phyloP scores from a whole-genome alignment of 2,113 vertebrate species.

The Athene cunicularia region DNA sequence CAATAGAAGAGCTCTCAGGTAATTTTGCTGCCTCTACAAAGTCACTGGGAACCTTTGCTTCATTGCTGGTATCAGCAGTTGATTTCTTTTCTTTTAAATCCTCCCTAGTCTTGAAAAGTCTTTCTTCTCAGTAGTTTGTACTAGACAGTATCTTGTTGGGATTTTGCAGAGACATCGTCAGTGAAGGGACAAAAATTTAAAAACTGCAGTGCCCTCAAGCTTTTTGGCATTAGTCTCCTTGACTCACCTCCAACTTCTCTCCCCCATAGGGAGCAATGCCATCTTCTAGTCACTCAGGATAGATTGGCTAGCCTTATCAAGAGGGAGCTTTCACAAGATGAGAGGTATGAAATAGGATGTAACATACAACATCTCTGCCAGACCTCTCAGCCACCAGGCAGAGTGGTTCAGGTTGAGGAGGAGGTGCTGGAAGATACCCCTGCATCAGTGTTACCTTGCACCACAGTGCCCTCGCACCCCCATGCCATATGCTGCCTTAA shows the following conservation, averaged over 20 bases:
- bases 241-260: not conserved
- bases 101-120: not conserved
- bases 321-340: not conserved
- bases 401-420: fast-evolving
- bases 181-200: fast-evolving
- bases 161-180: not conserved
- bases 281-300: not conserved
- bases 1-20: not conserved
- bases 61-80: not conserved
- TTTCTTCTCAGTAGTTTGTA: not conserved
- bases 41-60: not conserved
- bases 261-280: fast-evolving
- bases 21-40: fast-evolving
- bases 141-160: not conserved
- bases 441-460: not conserved
- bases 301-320: not conserved
- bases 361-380: not conserved
- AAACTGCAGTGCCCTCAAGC: fast-evolving
- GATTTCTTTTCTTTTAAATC: not conserved
- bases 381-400: not conserved
- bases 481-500: fast-evolving
- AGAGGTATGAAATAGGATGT: not conserved
- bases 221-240: not conserved
- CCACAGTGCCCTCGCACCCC: not conserved
- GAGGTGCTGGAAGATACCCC: not conserved